A percentile compares a stretch with the other conserved stretches of the same genome.
phyloP scores from a whole-genome alignment of 2,797 vertebrate genomes.

The Micrastur ruficollis region DNA sequence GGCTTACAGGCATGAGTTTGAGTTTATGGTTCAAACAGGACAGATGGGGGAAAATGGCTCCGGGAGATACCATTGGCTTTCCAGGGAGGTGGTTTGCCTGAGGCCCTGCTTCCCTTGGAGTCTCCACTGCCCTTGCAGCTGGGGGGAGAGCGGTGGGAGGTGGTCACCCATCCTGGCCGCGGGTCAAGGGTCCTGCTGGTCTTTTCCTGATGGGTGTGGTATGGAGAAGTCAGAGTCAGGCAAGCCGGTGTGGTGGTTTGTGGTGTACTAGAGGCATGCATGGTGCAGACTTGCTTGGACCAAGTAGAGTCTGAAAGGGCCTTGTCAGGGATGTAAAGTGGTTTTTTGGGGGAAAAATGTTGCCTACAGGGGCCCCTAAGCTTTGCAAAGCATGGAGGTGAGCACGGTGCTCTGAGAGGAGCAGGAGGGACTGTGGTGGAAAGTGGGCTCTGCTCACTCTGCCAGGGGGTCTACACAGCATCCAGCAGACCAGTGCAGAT shows the following conservation, averaged over 20 bases:
- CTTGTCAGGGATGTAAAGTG: fast-evolving
- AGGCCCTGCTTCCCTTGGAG: background rate
- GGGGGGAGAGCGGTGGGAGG: background rate
- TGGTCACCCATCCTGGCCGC: fast-evolving
- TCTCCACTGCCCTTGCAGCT: background rate
- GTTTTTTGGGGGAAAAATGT: fast-evolving
- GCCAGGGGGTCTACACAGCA: background rate
- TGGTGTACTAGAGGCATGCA: background rate
- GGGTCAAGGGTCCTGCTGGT: background rate
- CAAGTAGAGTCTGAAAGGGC: background rate
- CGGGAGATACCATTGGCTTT: background rate
- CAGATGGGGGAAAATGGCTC: background rate
- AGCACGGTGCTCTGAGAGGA: background rate
- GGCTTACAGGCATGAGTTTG: background rate
- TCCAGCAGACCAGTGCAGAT: fast-evolving
- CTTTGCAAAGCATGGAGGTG: background rate
- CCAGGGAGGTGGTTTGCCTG: background rate
- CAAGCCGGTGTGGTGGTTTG: background rate
- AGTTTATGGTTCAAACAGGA: background rate
- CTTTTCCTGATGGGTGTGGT: background rate
- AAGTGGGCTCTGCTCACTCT: background rate
- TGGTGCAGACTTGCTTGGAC: background rate
- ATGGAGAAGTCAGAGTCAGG: background rate
- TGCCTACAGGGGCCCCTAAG: background rate
- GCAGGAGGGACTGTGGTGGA: background rate